Conservation (phyloP, 2,797 vertebrate species). For the Macropodus opercularis region DNA sequence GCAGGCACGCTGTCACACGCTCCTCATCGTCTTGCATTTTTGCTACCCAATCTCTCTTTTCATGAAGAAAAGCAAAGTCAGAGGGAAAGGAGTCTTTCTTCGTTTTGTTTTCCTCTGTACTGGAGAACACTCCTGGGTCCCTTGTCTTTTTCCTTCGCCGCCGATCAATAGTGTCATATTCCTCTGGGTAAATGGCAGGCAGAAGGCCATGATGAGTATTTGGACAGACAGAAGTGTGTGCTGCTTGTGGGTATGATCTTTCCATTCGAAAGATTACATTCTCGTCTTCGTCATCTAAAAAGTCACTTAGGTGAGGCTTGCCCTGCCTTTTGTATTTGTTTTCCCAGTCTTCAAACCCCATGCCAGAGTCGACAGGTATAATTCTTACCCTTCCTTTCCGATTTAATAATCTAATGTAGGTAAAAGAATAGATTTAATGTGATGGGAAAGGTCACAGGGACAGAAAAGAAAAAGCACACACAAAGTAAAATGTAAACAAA, state of each 20-base stretch:
- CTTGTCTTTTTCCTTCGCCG: conserved; percentile 85
- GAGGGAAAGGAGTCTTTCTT: conserved; percentile 56
- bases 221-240: conserved; percentile 40
- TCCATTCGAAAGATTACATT: conserved; percentile 64
- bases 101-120: conserved; percentile 37
- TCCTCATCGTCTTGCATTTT: conserved; percentile 82
- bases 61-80: conserved; percentile 66
- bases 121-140: conserved; percentile 59
- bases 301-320: conserved; percentile 83
- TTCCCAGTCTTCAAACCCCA: conserved; percentile 87
- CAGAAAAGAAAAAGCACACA: conserved; percentile 66
- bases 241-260: conserved; percentile 52
- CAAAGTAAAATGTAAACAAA: conserved; percentile 64
- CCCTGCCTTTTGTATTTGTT: conserved; percentile 82
- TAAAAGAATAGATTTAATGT: conserved; percentile 38
- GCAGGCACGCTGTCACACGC: conserved; percentile 78
- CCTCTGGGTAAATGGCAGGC: conserved; percentile 84
- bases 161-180: conserved; percentile 89
- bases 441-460: conserved; percentile 60
- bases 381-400: conserved; percentile 88
- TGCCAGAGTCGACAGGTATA: conserved; percentile 87
- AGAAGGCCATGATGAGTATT: conserved; percentile 64
- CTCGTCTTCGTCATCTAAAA: conserved; percentile 82
- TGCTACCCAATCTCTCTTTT: conserved; percentile 76
- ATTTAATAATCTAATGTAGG: conserved; percentile 78